These are phyloP conservation scores for Notechis scutatus DNA, from an alignment of 2,113 vertebrate species.

Conservation along the genomic window DNA sequence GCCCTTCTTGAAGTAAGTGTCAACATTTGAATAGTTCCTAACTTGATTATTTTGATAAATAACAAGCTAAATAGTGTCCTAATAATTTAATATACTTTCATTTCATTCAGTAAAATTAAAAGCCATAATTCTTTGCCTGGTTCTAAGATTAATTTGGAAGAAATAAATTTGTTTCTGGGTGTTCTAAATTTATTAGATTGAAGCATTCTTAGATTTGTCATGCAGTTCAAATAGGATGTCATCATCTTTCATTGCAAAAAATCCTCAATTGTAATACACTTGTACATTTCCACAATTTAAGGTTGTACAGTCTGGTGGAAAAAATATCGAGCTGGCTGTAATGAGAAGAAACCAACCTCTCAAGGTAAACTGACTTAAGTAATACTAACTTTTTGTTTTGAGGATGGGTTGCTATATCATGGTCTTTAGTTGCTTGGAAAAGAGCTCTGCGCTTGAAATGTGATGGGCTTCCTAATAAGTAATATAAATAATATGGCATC, in stretches of 20 bases:
- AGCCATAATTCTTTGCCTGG: background rate
- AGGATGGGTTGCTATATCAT: background rate
- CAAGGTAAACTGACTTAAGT: constrained; percentile 69
- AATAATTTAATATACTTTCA: background rate
- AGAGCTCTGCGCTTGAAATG: background rate
- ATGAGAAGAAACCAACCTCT: constrained; percentile 79
- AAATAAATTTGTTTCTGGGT: background rate
- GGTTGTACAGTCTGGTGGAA: constrained; percentile 84
- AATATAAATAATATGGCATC: background rate
- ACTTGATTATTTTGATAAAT: background rate
- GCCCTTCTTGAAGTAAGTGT: constrained; percentile 79
- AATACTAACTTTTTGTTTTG: background rate
- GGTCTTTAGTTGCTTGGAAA: no score
- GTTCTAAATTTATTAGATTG: background rate
- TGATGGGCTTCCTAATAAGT: background rate
- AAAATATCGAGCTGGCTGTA: constrained; percentile 80
- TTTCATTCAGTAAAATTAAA: background rate
- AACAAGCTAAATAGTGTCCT: background rate
- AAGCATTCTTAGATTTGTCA: background rate
- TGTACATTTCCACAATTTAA: constrained; percentile 2
- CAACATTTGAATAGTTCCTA: background rate
- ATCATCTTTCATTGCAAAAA: background rate
- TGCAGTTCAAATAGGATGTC: background rate
- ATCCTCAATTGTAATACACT: no score
- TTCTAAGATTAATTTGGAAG: background rate